A percentile compares a stretch with the other conserved stretches of the same genome.
Evolutionary conservation across 2,113 vertebrate species (phyloP).

Genomic region (Orycteropus afer): DNA sequence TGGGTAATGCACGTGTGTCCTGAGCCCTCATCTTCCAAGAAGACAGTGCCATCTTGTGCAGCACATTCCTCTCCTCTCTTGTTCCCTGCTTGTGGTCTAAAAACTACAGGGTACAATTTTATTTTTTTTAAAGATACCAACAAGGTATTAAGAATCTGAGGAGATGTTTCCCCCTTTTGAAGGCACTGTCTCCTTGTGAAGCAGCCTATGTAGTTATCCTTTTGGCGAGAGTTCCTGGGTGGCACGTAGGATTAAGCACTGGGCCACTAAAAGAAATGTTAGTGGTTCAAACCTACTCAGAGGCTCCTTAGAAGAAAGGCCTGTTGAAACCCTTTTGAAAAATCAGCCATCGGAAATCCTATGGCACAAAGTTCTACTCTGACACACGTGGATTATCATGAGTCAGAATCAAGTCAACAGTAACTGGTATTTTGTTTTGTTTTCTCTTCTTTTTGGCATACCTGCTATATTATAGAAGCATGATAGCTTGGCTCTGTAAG

Average conservation of each 20-base stretch:
- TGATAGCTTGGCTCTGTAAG: not conserved
- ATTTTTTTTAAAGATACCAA: not conserved
- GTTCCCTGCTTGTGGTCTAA: not conserved
- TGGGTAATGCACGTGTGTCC: not conserved
- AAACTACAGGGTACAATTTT: not conserved
- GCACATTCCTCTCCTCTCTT: not conserved
- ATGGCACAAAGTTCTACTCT: too few species aligned
- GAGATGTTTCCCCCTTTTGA: not conserved
- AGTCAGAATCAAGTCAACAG: too few species aligned
- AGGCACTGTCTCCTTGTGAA: not conserved
- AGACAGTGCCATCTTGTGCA: not conserved
- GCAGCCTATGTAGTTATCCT: not conserved
- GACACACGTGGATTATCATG: too few species aligned
- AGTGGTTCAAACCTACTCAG: too few species aligned
- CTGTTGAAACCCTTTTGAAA: too few species aligned
- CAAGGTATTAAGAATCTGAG: not conserved
- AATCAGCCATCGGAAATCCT: too few species aligned
- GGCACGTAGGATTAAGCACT: too few species aligned
- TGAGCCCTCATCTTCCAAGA: not conserved
- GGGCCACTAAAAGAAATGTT: too few species aligned
- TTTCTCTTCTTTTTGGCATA: not conserved
- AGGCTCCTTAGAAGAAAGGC: too few species aligned
- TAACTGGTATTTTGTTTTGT: too few species aligned
- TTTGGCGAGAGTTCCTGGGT: too few species aligned
- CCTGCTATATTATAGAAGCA: not conserved